Base-by-base conservation (phyloP, 2,888 invertebrate genomes). In the Phrixothrix hirtus region DNA sequence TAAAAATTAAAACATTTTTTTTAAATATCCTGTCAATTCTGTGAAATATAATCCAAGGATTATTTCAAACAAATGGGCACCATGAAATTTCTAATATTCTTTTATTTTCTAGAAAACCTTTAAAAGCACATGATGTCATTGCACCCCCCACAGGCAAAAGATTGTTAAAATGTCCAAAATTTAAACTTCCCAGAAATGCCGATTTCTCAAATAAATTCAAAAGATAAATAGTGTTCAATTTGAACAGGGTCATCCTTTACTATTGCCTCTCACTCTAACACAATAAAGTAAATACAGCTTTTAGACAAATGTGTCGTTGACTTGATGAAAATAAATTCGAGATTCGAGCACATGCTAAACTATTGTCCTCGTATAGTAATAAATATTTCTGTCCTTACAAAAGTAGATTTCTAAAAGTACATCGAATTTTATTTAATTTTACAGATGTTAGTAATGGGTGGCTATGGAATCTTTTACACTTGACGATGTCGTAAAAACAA, bases 141-240 rank as follows among this genome's bases (percentile, higher is more conserved):
- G 12, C 39, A 15, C 39, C 39, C 29, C 38, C 39, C 7, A 17
- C 16, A 15, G 39, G 10, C 29, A 17, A 30, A 41, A 17, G 39
- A 26, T 30, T 41, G 39, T 41, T 41, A 30, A 41, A 30, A 30
- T 11, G 35, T 16, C 29, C 10, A 10, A 29, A 7, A 10, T 29
- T 35, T 35, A 13, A 9, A n/a, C 14, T 41, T 29, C 30, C 15
- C 6, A n/a, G 39, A 30, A 30, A 16, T 30, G 30, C 27, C 39
- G 39, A 41, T 41, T 41, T 41, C 39, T 26, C 29, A 30, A 41
- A 41, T 41, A 41, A 41, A 41, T 30, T 12, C 39, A 14, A 13
- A 38, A 38, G 38, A 38, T 38, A 41, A 41, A 41, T 30, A 41
- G 16, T 29, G 15, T 29, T 30, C 35, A 35, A 14, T 16, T 26